phyloP scores from a whole-genome alignment of 2,113 vertebrate genomes.

The Mormyrus lacerda region DNA sequence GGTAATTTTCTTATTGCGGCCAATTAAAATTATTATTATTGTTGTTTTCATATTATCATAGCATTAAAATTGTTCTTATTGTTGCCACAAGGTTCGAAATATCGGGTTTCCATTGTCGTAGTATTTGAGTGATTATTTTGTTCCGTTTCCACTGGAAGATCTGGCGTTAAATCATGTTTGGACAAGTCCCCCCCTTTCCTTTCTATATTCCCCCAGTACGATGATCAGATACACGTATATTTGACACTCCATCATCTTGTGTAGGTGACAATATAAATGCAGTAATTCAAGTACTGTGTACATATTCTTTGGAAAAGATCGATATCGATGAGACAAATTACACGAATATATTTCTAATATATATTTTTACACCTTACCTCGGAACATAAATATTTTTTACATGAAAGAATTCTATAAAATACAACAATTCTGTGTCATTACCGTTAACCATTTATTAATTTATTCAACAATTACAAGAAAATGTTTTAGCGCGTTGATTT shows the following conservation, averaged over 20 bases:
- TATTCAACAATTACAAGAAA: neutral
- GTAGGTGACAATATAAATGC: neutral
- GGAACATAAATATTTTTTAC: neutral
- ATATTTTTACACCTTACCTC: neutral
- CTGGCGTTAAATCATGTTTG: neutral
- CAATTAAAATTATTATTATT: neutral
- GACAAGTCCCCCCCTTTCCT: neutral
- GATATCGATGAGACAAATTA: neutral
- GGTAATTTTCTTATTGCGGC: neutral
- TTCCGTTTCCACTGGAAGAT: neutral
- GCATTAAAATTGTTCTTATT: neutral
- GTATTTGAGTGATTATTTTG: neutral
- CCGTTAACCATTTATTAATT: neutral
- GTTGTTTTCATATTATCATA: neutral
- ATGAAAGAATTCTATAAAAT: neutral
- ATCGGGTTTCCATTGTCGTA: neutral
- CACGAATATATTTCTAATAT: neutral
- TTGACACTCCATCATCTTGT: constrained; percentile 2
- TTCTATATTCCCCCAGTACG: neutral
- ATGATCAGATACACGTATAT: neutral
- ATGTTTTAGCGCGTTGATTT: neutral
- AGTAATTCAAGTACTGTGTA: neutral
- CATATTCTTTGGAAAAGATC: neutral
- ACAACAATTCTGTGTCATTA: neutral
- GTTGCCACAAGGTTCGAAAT: neutral